phyloP scores from a whole-genome alignment of 1,140 invertebrate genomes.

The Bombus soroeensis region DNA sequence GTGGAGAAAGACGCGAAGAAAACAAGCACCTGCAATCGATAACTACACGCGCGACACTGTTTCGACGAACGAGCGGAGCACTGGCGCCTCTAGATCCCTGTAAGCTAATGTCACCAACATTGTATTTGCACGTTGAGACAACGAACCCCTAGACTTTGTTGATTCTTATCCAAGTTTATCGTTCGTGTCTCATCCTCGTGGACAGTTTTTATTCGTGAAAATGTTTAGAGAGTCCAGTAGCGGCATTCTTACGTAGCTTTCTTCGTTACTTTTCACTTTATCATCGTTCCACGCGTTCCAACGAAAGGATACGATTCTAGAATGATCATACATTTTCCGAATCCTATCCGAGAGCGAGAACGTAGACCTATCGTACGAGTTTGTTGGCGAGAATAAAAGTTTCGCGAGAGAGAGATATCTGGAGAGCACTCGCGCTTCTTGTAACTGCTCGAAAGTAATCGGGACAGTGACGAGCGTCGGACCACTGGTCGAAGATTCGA shows the following conservation, averaged over 20 bases:
- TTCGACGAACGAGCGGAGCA: neutral
- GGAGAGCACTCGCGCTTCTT: neutral
- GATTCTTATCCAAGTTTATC: neutral
- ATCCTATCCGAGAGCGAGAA: neutral
- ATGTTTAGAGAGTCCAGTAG: slow-evolving; percentile 70
- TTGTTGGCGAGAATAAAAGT: neutral
- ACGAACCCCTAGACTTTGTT: neutral
- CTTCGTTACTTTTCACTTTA: neutral
- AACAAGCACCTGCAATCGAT: neutral
- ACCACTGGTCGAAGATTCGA: neutral
- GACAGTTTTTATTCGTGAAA: slow-evolving; percentile 73
- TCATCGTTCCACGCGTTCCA: neutral
- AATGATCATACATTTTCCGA: no score
- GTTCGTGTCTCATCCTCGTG: neutral
- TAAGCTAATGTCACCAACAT: neutral
- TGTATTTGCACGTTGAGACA: neutral
- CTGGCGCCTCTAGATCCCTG: neutral
- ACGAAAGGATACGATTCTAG: neutral
- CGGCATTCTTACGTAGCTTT: slow-evolving; percentile 46
- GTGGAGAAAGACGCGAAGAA: neutral
- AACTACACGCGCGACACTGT: neutral
- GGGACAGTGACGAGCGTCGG: neutral
- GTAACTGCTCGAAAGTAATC: neutral
- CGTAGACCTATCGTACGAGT: neutral
- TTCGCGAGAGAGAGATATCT: neutral